phyloP scores from a whole-genome alignment of 2,888 invertebrate genomes.

The Eutolmus rufibarbis region DNA sequence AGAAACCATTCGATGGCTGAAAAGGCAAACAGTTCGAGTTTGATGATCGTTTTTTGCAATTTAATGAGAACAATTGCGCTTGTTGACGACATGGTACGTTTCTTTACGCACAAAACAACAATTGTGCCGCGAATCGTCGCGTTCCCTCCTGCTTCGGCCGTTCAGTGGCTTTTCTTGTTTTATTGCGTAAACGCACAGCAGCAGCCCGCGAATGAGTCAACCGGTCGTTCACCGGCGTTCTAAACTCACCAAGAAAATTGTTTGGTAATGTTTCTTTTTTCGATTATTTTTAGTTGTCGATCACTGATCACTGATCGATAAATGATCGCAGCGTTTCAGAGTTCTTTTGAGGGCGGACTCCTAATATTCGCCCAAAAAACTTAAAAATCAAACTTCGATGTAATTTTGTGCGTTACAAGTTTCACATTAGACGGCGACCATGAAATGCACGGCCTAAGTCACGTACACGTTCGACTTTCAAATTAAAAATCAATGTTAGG shows the following conservation, averaged over 20 bases:
- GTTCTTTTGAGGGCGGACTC: background rate
- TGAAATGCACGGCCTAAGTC: background rate
- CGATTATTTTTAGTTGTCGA: background rate
- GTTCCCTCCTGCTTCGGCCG: background rate
- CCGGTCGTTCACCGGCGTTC: conserved; percentile 15
- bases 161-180: background rate
- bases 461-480: background rate
- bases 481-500: background rate
- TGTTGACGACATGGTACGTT: background rate
- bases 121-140: background rate
- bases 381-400: background rate
- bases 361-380: background rate
- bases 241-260: background rate
- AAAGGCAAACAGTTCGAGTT: background rate
- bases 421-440: background rate
- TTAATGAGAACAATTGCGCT: background rate
- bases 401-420: background rate
- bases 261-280: conserved; percentile 1
- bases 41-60: background rate
- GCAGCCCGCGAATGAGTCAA: background rate
- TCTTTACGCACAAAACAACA: background rate
- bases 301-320: background rate
- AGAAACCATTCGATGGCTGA: background rate
- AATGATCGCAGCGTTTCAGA: background rate
- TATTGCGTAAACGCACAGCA: conserved; percentile 10